A percentile compares a stretch with the other conserved stretches of the same genome.
These are phyloP conservation scores for Gryllus longicercus DNA, from an alignment of 2,888 invertebrate genomes.

Conservation along the genomic window DNA sequence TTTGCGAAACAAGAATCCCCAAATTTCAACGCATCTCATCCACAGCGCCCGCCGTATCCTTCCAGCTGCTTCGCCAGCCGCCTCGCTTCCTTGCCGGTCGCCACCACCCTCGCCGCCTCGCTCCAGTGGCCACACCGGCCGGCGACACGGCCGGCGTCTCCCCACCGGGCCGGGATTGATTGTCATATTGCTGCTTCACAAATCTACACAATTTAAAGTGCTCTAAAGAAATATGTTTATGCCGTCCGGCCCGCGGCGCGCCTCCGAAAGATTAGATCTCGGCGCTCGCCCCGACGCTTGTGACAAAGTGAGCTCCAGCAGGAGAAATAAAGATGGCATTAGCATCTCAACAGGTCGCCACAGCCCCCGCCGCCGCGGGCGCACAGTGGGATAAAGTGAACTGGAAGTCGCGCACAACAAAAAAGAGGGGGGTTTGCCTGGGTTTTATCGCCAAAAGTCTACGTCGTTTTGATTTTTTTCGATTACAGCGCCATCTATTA, in stretches of 20 bases:
- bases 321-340: slow-evolving; percentile 17
- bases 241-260: not conserved
- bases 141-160: not conserved
- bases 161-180: not conserved
- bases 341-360: slow-evolving; percentile 17
- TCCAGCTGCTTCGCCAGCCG: no score
- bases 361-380: not conserved
- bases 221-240: slow-evolving; percentile 17
- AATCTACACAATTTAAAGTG: slow-evolving; percentile 17
- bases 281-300: not conserved
- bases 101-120: no score
- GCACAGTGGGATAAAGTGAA: no score
- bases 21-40: no score
- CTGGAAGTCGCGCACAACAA: no score
- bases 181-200: slow-evolving; percentile 17
- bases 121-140: not conserved
- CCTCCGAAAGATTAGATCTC: not conserved
- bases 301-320: not conserved
- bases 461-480: no score
- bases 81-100: no score
- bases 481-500: no score
- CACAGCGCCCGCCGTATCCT: no score
- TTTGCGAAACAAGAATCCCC: no score
- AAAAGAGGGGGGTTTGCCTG: no score
- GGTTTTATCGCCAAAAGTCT: no score